Percentiles rank a stretch among this genome's conserved stretches.
These are phyloP conservation scores for Bradynema listronoti DNA, from an alignment of 1,140 invertebrate genomes.

Conservation along the genomic window DNA sequence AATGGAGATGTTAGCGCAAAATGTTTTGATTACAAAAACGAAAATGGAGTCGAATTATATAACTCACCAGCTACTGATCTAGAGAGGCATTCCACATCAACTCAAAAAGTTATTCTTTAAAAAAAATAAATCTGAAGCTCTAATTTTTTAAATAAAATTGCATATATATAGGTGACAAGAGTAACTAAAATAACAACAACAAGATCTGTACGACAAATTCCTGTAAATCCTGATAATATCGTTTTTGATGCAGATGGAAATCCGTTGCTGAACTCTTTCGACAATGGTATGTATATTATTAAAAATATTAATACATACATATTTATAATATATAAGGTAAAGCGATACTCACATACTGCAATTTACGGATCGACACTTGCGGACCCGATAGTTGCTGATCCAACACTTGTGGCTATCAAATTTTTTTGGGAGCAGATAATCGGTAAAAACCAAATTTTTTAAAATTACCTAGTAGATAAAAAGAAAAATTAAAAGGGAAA, in stretches of 20 bases:
- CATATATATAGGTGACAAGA: constrained; percentile 48
- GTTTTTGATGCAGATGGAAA: constrained; percentile 54
- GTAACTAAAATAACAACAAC: constrained; percentile 58
- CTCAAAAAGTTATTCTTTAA: constrained; percentile 45
- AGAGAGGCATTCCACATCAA: constrained; percentile 48
- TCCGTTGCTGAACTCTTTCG: constrained; percentile 44
- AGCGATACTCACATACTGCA: background rate
- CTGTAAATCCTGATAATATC: constrained; percentile 47
- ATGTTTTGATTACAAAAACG: constrained; percentile 11
- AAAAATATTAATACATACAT: background rate
- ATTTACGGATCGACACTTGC: no score
- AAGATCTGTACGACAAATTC: constrained; percentile 51
- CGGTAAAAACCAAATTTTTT: no score
- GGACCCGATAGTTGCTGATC: no score
- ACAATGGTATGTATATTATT: constrained; percentile 23
- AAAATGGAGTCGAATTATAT: constrained; percentile 6
- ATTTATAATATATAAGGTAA: background rate
- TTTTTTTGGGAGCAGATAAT: no score
- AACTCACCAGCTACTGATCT: constrained; percentile 21
- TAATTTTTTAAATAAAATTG: constrained; percentile 18
- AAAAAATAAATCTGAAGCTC: constrained; percentile 16
- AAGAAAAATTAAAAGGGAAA: no score
- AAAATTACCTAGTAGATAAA: no score
- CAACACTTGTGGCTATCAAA: no score
- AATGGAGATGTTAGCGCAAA: constrained; percentile 14